Percentiles rank a stretch among this genome's conserved stretches.
Conservation (phyloP, 2,888 invertebrate species). For the Agriopis leucophaearia region DNA sequence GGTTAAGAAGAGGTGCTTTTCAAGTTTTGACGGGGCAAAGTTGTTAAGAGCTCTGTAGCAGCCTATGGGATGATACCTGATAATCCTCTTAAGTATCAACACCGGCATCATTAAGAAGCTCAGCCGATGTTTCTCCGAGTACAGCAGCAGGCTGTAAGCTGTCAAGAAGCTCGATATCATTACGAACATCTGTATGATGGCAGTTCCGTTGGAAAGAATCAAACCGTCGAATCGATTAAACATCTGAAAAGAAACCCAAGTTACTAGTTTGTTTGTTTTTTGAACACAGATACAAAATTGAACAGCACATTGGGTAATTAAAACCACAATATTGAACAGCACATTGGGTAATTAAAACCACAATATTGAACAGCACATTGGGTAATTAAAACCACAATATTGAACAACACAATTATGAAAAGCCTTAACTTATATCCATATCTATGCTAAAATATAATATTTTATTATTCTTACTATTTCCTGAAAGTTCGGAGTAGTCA, state of each 20-base stretch:
- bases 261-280: neutral
- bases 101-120: conserved; percentile 33
- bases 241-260: conserved; percentile 11
- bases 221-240: conserved; percentile 11
- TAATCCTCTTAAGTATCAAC: conserved; percentile 34
- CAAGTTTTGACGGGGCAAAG: too few relatives aligned
- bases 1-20: too few relatives aligned
- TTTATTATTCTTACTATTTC: conserved; percentile 32
- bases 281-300: too few relatives aligned
- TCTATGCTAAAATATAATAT: too few relatives aligned
- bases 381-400: too few relatives aligned
- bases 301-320: too few relatives aligned
- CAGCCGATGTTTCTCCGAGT: conserved; percentile 34
- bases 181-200: conserved; percentile 33
- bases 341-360: too few relatives aligned
- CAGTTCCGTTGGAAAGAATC: conserved; percentile 30
- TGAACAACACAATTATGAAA: neutral
- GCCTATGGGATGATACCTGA: conserved; percentile 28
- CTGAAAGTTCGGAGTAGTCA: conserved; percentile 29
- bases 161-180: conserved; percentile 39
- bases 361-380: too few relatives aligned
- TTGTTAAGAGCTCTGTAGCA: too few relatives aligned
- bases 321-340: too few relatives aligned
- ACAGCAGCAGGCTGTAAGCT: conserved; percentile 34
- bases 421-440: too few relatives aligned